These are phyloP conservation scores for Thalassarche chlororhynchos DNA, from an alignment of 2,113 vertebrate genomes.

Conservation along the genomic window DNA sequence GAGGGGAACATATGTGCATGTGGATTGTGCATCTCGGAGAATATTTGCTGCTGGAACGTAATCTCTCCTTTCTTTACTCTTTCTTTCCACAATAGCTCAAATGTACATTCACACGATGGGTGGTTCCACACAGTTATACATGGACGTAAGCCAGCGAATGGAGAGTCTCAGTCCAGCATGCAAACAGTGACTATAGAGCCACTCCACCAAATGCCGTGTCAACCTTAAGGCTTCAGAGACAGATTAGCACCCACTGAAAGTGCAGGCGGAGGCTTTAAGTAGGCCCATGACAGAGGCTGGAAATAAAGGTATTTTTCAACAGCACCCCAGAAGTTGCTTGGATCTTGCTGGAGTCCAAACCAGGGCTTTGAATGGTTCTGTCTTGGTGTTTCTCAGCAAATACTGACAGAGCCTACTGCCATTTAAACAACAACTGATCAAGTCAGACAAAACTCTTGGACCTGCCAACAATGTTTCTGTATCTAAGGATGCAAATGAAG, in stretches of 20 bases:
- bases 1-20: slow-evolving; percentile 57
- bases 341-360: background rate
- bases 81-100: background rate
- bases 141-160: background rate
- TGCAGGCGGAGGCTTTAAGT: background rate
- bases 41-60: background rate
- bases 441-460: background rate
- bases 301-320: background rate
- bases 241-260: background rate
- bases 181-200: background rate
- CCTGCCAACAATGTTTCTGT: background rate
- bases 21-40: slow-evolving; percentile 48
- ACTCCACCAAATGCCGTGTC: background rate
- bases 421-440: background rate
- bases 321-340: background rate
- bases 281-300: background rate
- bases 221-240: background rate
- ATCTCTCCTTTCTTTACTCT: background rate
- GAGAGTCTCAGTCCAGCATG: background rate
- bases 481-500: background rate
- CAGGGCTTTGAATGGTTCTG: background rate
- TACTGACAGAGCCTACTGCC: background rate
- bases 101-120: background rate
- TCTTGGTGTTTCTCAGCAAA: background rate
- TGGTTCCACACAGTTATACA: background rate